Evolutionary conservation across 1,140 invertebrate species (phyloP).

Genomic region (Epicauta chinensis): DNA sequence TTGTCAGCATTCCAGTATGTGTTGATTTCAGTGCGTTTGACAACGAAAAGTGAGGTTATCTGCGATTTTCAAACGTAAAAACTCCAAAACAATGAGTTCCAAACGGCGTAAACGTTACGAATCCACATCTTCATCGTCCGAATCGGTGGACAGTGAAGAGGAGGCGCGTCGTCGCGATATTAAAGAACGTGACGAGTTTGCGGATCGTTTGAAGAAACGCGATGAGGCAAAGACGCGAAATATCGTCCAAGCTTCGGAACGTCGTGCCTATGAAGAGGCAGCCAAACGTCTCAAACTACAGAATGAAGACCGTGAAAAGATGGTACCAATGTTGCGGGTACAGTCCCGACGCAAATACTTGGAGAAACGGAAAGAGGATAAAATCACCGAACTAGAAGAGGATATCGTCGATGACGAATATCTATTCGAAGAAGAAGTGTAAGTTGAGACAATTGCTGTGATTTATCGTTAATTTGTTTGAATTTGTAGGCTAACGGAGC

Average conservation of each 20-base stretch:
- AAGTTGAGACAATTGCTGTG: slow-evolving; percentile 41
- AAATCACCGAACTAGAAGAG: slow-evolving; percentile 90
- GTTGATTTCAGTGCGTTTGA: no score
- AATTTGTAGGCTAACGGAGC: slow-evolving; percentile 78
- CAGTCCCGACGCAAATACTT: slow-evolving; percentile 93
- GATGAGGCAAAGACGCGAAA: slow-evolving; percentile 88
- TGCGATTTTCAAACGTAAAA: no score
- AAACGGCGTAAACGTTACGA: slow-evolving; percentile 46
- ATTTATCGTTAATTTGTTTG: slow-evolving; percentile 25
- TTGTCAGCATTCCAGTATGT: no score
- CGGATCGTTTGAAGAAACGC: slow-evolving; percentile 76
- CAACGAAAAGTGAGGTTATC: no score
- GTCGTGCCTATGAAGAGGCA: slow-evolving; percentile 83
- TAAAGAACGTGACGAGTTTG: slow-evolving; percentile 91
- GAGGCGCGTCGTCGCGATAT: slow-evolving; percentile 70
- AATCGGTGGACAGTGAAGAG: slow-evolving; percentile 47
- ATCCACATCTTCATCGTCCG: slow-evolving; percentile 42
- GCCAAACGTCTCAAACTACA: slow-evolving; percentile 86
- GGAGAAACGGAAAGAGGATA: slow-evolving; percentile 92
- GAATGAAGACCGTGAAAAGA: slow-evolving; percentile 74
- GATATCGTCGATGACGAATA: slow-evolving; percentile 97
- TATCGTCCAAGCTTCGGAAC: slow-evolving; percentile 64
- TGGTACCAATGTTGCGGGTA: slow-evolving; percentile 80
- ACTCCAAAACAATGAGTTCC: no score
- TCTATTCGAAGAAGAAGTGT: slow-evolving; percentile 83